Conservation (phyloP, 2,797 vertebrate species). For the Trichosurus vulpecula region DNA sequence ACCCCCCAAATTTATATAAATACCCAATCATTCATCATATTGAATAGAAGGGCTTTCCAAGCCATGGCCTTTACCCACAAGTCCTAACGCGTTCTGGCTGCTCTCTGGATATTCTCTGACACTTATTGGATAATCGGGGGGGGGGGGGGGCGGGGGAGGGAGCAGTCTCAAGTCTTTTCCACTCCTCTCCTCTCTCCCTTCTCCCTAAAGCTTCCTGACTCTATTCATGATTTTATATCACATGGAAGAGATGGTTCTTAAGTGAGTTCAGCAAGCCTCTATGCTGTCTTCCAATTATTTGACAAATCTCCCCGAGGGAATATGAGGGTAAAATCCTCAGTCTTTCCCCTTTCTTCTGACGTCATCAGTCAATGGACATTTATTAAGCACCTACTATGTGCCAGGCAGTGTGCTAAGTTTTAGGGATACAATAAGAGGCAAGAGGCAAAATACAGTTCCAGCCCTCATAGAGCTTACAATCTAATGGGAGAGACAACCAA, state of each 20-base stretch:
- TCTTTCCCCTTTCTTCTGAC: neutral
- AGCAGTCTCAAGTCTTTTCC: neutral
- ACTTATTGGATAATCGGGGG: neutral
- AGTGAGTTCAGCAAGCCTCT: neutral
- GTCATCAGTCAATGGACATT: neutral
- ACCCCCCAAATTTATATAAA: neutral
- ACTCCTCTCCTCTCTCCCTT: neutral
- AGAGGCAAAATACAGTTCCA: too few relatives aligned
- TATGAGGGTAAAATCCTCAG: neutral
- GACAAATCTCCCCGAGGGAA: neutral
- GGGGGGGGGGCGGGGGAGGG: neutral
- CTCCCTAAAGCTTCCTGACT: neutral
- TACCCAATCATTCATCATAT: neutral
- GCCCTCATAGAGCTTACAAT: too few relatives aligned
- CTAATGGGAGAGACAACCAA: too few relatives aligned
- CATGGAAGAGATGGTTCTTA: neutral
- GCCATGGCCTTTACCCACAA: neutral
- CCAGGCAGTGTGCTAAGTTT: neutral
- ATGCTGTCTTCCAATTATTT: neutral
- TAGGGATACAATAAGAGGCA: too few relatives aligned
- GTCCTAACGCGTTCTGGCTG: neutral
- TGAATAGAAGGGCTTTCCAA: neutral
- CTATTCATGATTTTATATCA: neutral
- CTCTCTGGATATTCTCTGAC: neutral
- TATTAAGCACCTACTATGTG: neutral